A percentile compares a stretch with the other conserved stretches of the same genome.
These are phyloP conservation scores for Oreochromis mossambicus DNA, from an alignment of 2,797 vertebrate species.

Conservation along the genomic window DNA sequence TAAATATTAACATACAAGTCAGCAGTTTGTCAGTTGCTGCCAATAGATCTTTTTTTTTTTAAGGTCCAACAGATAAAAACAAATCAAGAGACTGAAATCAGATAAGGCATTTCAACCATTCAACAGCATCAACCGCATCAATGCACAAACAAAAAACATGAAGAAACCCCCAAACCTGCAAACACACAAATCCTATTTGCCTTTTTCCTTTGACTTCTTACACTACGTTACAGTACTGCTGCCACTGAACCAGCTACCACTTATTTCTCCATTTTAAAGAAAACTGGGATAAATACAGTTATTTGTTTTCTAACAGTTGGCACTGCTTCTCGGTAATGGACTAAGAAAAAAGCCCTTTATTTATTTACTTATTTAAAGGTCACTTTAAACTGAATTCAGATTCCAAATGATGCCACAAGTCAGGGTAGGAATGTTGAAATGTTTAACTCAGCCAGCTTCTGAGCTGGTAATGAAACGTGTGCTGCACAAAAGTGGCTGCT, in stretches of 20 bases:
- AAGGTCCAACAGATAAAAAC: neutral
- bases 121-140: neutral
- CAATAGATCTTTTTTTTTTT: neutral
- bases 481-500: neutral
- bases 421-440: neutral
- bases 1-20: slow-evolving; percentile 37
- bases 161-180: neutral
- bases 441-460: neutral
- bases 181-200: neutral
- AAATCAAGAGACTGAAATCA: neutral
- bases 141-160: neutral
- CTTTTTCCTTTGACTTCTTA: neutral
- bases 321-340: neutral
- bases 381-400: neutral
- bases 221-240: neutral
- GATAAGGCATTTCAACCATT: neutral
- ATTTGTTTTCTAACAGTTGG: neutral
- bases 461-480: neutral
- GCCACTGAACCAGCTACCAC: no score
- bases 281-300: neutral
- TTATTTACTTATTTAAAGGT: neutral
- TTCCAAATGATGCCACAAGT: neutral
- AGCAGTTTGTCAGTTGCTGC: neutral
- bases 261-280: neutral
- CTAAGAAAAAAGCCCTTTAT: neutral